A percentile compares a stretch with the other conserved stretches of the same genome.
phyloP scores from a whole-genome alignment of 2,888 invertebrate genomes.

The Coenonympha arcania region DNA sequence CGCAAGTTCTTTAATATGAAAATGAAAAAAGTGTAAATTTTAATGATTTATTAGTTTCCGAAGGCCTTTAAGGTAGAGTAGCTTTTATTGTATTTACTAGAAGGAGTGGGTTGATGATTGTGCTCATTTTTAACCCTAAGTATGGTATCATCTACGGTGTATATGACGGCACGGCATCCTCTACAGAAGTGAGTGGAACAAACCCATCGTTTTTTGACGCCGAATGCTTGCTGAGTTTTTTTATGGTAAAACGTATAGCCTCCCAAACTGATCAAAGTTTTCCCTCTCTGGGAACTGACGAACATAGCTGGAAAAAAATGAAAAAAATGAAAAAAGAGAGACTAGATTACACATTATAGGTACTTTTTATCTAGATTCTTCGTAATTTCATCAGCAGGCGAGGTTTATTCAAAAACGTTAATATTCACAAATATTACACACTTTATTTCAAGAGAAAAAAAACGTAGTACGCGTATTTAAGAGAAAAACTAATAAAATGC shows the following conservation, averaged over 20 bases:
- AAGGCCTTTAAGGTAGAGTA: too few species aligned
- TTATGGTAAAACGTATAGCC: constrained; percentile 38
- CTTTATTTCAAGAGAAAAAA: too few species aligned
- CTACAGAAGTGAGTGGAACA: constrained; percentile 37
- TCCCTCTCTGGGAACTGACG: constrained; percentile 37
- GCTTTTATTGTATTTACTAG: constrained; percentile 10
- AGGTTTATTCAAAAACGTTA: too few species aligned
- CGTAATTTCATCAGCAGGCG: too few species aligned
- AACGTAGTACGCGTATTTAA: too few species aligned
- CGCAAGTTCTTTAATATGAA: too few species aligned
- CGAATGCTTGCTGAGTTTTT: constrained; percentile 16
- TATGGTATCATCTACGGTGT: constrained; percentile 34
- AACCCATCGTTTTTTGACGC: constrained; percentile 32
- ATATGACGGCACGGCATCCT: constrained; percentile 38
- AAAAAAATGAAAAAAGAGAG: too few species aligned
- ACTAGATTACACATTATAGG: too few species aligned
- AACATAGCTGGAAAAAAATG: constrained; percentile 34
- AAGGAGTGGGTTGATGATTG: constrained; percentile 28
- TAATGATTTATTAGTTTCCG: too few species aligned
- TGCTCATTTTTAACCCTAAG: constrained; percentile 30
- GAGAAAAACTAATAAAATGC: too few species aligned
- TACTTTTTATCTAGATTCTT: not conserved
- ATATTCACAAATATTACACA: too few species aligned
- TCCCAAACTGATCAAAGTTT: constrained; percentile 34
- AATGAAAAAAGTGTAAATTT: too few species aligned